Conservation (phyloP, 2,113 vertebrate genomes). For the Anhinga rufa region DNA sequence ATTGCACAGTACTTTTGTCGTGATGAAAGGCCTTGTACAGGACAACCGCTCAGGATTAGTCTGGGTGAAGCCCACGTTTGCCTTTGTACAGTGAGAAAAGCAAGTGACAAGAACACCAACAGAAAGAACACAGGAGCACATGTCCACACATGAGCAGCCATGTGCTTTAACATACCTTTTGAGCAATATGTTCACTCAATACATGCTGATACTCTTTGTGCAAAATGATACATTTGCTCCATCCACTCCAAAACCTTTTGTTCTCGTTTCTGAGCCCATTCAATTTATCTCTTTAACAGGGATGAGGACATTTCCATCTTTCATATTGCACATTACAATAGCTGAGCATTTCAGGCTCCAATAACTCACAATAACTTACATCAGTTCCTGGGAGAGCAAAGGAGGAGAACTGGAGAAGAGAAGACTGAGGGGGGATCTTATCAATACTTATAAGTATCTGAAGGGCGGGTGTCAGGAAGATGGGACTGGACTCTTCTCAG, state of each 20-base stretch:
- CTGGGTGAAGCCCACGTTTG: neutral
- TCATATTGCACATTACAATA: neutral
- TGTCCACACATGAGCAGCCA: neutral
- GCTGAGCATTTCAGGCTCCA: neutral
- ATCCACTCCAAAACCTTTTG: neutral
- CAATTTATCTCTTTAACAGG: neutral
- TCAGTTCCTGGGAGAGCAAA: neutral
- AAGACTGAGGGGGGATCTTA: no score
- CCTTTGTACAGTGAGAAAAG: neutral
- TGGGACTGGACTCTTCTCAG: no score
- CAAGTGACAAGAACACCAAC: neutral
- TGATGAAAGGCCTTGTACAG: fast-evolving
- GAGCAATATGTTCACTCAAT: neutral
- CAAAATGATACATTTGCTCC: neutral
- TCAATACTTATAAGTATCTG: no score
- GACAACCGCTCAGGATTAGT: neutral
- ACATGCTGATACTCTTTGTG: neutral
- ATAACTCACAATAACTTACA: neutral
- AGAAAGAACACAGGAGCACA: neutral
- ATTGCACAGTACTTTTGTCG: neutral
- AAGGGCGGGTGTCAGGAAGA: no score
- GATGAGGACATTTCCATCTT: neutral
- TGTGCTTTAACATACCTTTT: neutral
- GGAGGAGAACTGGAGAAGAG: neutral
- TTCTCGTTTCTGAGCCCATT: neutral